Evolutionary conservation across 1,140 invertebrate species (phyloP), one percentile per base, ranked within the genome.

Genomic region (Drosophila gunungcola): DNA sequence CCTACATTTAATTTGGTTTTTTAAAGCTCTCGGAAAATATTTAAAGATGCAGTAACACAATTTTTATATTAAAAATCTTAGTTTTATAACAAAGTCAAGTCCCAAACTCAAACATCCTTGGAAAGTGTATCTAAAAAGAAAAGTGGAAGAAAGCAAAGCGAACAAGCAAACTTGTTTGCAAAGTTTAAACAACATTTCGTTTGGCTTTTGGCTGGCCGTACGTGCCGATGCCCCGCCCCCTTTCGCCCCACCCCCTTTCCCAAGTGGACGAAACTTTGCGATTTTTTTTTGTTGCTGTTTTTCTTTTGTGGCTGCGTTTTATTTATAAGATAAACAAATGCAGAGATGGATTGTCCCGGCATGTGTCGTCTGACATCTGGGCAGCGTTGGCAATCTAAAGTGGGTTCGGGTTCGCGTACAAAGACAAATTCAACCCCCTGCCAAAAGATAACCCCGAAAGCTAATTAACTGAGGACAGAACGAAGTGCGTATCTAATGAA

Each of bases 121-220:
- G 27, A n/a, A n/a, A 68, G 64, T 7, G 64, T 65, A 68, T 68
- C 9, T 36, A 9, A 12, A 62, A 48, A 60, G 46, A 63, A 61
- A 63, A 64, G 34, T 51, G 25, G 25, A 75, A 69, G 69, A 70
- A 75, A 85, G 77, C 62, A 69, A 62, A 46, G 68, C 46, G 41
- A 84, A 83, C 80, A 84, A 80, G 80, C 84, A 89, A 83, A 84
- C 76, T 88, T 88, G 83, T 88, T 88, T 89, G 84, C 84, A 88
- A 89, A 88, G 84, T 88, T 88, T 88, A 88, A 88, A 88, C 80
- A 89, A 89, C 84, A 89, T 89, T 84, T 88, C 68, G 73, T 76
- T 80, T 80, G 62, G 60, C 61, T 80, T 70, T 73, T 65, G 75
- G 53, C 73, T 73, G 81, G 65, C 57, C 60, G 80, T 83, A 83